phyloP scores from a whole-genome alignment of 2,888 invertebrate genomes.

The Diploptera punctata region DNA sequence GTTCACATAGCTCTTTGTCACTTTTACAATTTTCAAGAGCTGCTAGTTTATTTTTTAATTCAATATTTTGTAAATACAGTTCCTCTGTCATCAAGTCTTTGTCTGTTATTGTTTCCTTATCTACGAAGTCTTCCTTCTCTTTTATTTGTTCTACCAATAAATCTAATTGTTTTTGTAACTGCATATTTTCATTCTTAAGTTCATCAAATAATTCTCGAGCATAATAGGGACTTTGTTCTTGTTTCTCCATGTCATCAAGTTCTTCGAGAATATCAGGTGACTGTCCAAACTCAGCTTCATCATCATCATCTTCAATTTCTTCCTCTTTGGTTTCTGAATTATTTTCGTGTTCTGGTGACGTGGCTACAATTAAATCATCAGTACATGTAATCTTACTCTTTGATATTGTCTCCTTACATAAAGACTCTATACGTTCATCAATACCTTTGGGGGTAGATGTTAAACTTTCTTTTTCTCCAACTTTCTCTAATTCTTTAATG shows the following conservation, averaged over 20 bases:
- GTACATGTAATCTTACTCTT: too few relatives aligned
- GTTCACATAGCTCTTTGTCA: neutral
- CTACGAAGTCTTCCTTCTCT: neutral
- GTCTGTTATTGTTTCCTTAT: neutral
- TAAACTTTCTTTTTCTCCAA: neutral
- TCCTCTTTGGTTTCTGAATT: neutral
- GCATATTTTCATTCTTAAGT: constrained; percentile 18
- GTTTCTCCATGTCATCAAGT: too few relatives aligned
- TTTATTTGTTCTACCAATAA: neutral
- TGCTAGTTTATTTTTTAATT: neutral
- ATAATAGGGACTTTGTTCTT: neutral
- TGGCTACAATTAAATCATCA: too few relatives aligned
- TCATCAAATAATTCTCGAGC: constrained; percentile 11
- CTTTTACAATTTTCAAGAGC: neutral
- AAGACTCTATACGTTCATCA: too few relatives aligned
- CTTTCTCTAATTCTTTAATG: neutral
- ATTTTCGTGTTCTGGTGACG: too few relatives aligned
- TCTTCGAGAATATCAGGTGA: too few relatives aligned
- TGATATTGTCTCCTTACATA: too few relatives aligned
- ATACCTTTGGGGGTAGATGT: too few relatives aligned
- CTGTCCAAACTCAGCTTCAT: too few relatives aligned
- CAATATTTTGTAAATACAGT: neutral
- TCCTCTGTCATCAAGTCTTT: neutral
- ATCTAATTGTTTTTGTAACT: neutral
- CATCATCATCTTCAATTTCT: constrained; percentile 9